Evolutionary conservation across 1,140 invertebrate species (phyloP).

Genomic region (Cydia fagiglandana): DNA sequence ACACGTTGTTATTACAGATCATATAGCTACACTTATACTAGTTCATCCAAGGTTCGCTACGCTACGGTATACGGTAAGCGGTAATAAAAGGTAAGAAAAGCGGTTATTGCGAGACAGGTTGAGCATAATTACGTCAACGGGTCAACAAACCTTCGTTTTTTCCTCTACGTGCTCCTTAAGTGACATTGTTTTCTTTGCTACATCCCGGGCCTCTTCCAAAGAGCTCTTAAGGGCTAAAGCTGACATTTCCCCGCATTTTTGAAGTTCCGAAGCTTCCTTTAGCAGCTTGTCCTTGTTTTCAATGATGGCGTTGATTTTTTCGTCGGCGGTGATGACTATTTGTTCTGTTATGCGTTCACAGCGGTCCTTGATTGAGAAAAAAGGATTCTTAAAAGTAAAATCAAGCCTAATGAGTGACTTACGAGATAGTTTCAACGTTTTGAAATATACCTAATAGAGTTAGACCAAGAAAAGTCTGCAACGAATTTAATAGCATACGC

Average conservation of each 20-base stretch:
- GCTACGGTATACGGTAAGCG: not conserved
- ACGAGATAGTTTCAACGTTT: too few relatives aligned
- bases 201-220: slow-evolving; percentile 60
- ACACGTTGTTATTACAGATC: not conserved
- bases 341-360: slow-evolving; percentile 74
- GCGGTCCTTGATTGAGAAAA: slow-evolving; percentile 56
- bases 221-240: slow-evolving; percentile 62
- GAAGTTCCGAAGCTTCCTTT: slow-evolving; percentile 57
- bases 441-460: too few relatives aligned
- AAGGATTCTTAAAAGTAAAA: not conserved
- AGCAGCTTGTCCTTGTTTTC: slow-evolving; percentile 62
- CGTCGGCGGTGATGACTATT: slow-evolving; percentile 70
- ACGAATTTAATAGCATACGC: too few relatives aligned
- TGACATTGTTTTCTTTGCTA: slow-evolving; percentile 59
- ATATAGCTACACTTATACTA: not conserved
- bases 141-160: slow-evolving; percentile 55
- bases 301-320: slow-evolving; percentile 74
- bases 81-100: not conserved
- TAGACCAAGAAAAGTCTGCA: too few relatives aligned
- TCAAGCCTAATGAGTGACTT: too few relatives aligned
- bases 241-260: slow-evolving; percentile 61
- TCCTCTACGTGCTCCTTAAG: slow-evolving; percentile 49
- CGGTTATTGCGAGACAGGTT: slow-evolving; percentile 24
- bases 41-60: not conserved
- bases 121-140: not conserved